Evolutionary conservation across 1,140 invertebrate genomes (phyloP).

Genomic region (Temnothorax nylanderi): DNA sequence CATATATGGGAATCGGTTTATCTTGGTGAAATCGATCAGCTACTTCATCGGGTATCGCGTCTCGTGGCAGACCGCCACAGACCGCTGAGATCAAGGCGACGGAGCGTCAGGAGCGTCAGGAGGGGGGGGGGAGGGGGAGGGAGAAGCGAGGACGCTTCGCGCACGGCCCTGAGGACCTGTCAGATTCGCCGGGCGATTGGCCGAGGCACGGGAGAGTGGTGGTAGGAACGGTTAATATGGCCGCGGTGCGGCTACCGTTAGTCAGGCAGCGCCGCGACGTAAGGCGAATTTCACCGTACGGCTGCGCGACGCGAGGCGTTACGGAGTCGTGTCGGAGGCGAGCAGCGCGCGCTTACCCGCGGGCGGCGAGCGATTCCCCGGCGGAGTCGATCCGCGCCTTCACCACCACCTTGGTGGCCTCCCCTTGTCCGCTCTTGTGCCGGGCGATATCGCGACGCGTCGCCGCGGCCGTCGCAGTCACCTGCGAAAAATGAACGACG

Average conservation of each 20-base stretch:
- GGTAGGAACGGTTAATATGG: conserved; percentile 79
- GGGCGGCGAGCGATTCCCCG: conserved; percentile 42
- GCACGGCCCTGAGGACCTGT: conserved; percentile 69
- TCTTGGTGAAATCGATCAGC: conserved; percentile 8
- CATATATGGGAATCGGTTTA: conserved; percentile 1
- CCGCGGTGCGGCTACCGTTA: conserved; percentile 75
- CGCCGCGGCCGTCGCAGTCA: background rate
- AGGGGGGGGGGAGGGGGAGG: too few relatives aligned
- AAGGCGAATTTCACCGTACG: conserved; percentile 55
- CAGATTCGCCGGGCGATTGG: conserved; percentile 67
- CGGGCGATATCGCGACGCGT: conserved; percentile 55
- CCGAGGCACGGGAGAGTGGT: conserved; percentile 57
- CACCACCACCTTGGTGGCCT: too few relatives aligned
- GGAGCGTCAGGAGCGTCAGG: too few relatives aligned
- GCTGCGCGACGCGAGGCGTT: background rate
- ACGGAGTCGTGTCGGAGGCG: background rate
- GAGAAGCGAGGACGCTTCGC: too few relatives aligned
- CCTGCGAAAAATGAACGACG: conserved; percentile 59
- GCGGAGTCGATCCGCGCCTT: background rate
- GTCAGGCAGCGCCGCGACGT: conserved; percentile 72
- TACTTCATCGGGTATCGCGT: background rate
- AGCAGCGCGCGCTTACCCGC: conserved; percentile 61
- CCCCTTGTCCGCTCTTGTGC: conserved; percentile 46
- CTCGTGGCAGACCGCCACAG: background rate
- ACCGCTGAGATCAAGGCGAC: background rate